phyloP scores from a whole-genome alignment of 2,797 vertebrate species.

The Ceyx erithaca region DNA sequence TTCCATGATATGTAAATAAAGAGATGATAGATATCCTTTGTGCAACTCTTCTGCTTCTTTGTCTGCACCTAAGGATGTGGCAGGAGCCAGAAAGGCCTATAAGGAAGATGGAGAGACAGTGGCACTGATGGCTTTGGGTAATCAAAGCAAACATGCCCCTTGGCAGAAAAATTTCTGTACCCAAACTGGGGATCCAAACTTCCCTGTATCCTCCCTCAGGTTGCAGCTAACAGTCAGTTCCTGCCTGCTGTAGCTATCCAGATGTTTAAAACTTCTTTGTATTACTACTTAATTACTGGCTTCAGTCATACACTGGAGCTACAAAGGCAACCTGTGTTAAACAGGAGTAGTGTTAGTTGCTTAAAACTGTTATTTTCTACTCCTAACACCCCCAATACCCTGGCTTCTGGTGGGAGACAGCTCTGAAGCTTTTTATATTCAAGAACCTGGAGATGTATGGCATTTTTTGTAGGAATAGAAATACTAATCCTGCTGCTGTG shows the following conservation, averaged over 20 bases:
- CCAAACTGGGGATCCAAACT: background rate
- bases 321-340: background rate
- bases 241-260: background rate
- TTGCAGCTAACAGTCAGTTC: background rate
- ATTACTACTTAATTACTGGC: background rate
- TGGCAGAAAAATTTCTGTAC: background rate
- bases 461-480: background rate
- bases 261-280: background rate
- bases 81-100: background rate
- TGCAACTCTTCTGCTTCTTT: slow-evolving; percentile 12
- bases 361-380: background rate
- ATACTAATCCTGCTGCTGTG: background rate
- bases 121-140: background rate
- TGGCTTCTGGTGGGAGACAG: background rate
- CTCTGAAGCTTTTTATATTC: background rate
- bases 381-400: background rate
- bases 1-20: slow-evolving; percentile 79
- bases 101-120: background rate
- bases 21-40: slow-evolving; percentile 32
- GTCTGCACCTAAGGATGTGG: background rate
- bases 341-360: background rate
- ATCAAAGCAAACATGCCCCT: background rate
- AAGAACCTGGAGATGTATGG: background rate
- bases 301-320: background rate
- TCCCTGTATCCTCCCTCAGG: background rate